Base-by-base conservation (phyloP, 2,113 vertebrate genomes). In the Cephalopterus ornatus region DNA sequence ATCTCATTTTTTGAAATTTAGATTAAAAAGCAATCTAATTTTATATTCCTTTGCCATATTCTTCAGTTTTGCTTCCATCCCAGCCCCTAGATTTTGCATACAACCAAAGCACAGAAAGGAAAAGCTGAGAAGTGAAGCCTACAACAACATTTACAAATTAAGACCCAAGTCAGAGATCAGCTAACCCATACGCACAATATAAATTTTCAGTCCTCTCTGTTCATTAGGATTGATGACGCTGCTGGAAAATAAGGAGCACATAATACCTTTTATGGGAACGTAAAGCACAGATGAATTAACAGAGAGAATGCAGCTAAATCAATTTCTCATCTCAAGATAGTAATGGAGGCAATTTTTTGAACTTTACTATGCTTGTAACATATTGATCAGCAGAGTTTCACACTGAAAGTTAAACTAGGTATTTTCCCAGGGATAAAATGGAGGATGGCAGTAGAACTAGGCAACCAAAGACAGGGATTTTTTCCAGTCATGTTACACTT, bases 261-360 rank as follows among this genome's bases (percentile, higher is more conserved):
- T 85, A 95, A 95, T 94, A 89, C 94, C 87, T 92, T 95, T 95
- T 85, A 95, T 93, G 94, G 93, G 58, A 95, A 95, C 7, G 44
- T 89, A 95, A 95, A 91, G 56, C 52, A 78, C 70, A 81, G 92
- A 59, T 3, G 26, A 93, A 95, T 97, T 95, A 96, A 89, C 63
- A 91, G 70, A 75, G 72, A 81, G 62, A 97, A 95, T 28, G 62
- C 70, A 95, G 75, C 93, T 93, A 94, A 96, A 97, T 97, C 95
- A 95, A 96, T 97, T 97, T 95, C 80, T 96, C 95, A 95, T 96
- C 94, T 95, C 58, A 49, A 85, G 80, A 94, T 76, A 77, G 91
- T 93, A 97, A 96, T 94, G 89, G 89, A 95, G 94, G 77, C 93
- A 82, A 92, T 95, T 95, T 92, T 89, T 94, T 94, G 87, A 96